phyloP scores from a whole-genome alignment of 2,113 vertebrate species.

The Lagopus leucura region DNA sequence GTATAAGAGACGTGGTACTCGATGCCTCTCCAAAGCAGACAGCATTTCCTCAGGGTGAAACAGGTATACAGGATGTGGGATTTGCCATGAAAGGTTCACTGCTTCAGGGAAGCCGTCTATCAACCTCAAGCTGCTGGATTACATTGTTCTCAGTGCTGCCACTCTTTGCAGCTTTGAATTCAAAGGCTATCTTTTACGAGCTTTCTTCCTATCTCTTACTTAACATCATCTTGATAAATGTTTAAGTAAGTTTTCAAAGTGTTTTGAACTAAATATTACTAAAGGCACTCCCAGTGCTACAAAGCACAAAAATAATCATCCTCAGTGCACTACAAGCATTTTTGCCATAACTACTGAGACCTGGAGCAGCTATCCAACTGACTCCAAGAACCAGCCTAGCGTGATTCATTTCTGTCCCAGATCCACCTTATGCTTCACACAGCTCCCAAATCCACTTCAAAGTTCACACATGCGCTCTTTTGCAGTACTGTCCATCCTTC shows the following conservation, averaged over 20 bases:
- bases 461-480: not conserved
- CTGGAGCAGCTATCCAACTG: fast-evolving
- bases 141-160: not conserved
- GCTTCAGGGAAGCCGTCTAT: not conserved
- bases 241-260: not conserved
- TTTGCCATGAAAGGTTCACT: not conserved
- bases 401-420: not conserved
- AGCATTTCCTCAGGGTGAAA: not conserved
- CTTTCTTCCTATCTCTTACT: not conserved
- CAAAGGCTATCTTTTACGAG: not conserved
- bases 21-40: not conserved
- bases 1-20: fast-evolving
- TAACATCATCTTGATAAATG: not conserved
- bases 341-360: not conserved
- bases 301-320: not conserved
- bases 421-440: not conserved
- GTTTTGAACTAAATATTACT: not conserved
- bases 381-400: not conserved
- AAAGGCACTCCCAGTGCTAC: not conserved
- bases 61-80: not conserved
- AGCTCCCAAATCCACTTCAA: not conserved
- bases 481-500: not conserved
- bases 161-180: not conserved
- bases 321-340: not conserved
- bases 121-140: not conserved